Conservation (phyloP, 2,888 invertebrate species). For the Schizaphis graminum region DNA sequence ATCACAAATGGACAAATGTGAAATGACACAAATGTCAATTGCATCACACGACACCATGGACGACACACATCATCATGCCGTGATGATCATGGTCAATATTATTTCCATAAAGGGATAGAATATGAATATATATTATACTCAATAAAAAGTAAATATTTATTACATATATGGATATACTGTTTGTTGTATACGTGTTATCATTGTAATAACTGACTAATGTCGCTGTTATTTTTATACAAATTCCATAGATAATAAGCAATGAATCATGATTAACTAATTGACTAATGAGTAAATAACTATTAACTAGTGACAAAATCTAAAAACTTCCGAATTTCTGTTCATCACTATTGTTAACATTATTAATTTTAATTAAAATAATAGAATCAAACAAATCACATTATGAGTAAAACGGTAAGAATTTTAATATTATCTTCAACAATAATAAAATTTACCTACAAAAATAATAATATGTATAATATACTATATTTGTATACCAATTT, state of each 20-base stretch:
- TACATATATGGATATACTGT: constrained; percentile 49
- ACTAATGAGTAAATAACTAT: neutral
- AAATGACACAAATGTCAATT: too few relatives aligned
- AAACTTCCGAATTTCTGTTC: neutral
- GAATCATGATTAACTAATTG: neutral
- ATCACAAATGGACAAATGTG: too few relatives aligned
- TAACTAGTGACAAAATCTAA: neutral
- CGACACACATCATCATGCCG: too few relatives aligned
- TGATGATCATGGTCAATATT: too few relatives aligned
- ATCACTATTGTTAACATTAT: neutral
- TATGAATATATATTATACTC: neutral
- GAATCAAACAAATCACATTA: neutral
- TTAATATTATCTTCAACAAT: neutral
- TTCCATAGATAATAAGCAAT: neutral
- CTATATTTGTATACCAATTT: neutral
- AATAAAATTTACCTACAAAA: neutral
- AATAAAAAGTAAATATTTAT: constrained; percentile 17
- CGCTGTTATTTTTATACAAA: constrained; percentile 47
- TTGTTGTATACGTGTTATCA: constrained; percentile 52
- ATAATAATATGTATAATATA: neutral
- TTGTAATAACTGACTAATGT: constrained; percentile 49
- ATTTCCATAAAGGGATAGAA: too few relatives aligned
- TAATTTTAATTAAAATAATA: neutral
- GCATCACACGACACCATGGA: too few relatives aligned
- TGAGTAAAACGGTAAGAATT: constrained; percentile 59